Percentiles rank a stretch among this genome's conserved stretches.
phyloP scores from a whole-genome alignment of 2,888 invertebrate species.

The Labia minor region DNA sequence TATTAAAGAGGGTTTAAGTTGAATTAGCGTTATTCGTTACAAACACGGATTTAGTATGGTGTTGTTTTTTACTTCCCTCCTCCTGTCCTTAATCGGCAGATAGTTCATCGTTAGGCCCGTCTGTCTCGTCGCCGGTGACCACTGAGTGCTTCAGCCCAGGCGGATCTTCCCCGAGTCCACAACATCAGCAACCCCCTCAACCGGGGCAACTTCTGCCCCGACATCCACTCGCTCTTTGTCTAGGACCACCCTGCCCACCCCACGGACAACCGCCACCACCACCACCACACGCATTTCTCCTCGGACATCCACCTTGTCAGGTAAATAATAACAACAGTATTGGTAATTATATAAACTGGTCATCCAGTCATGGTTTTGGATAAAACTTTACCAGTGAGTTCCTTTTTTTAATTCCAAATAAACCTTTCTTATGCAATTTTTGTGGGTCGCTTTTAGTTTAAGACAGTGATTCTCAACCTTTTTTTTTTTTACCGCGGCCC shows the following conservation, averaged over 20 bases:
- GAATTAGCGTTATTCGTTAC: no score
- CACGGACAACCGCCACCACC: conserved; percentile 35
- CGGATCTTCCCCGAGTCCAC: conserved; percentile 29
- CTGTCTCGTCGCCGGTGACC: conserved; percentile 20
- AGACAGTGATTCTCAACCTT: no score
- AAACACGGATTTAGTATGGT: no score
- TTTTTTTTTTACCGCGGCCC: no score
- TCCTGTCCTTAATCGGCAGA: no score
- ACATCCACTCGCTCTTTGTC: conserved; percentile 48
- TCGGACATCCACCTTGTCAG: conserved; percentile 26
- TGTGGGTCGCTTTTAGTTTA: no score
- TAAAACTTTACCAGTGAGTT: no score
- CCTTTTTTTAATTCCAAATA: no score
- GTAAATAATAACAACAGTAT: neutral
- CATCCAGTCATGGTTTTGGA: no score
- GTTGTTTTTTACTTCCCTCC: neutral
- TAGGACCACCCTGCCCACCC: conserved; percentile 44
- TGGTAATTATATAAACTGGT: no score
- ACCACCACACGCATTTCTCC: conserved; percentile 33
- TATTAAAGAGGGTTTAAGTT: no score
- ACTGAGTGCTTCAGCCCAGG: conserved; percentile 28
- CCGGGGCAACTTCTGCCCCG: neutral
- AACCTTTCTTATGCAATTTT: no score
- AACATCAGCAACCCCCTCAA: conserved; percentile 25
- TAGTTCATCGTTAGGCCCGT: neutral